Base-by-base conservation (phyloP, 92 coral and sea anemone species). In the Palythoa caribaeorum region DNA sequence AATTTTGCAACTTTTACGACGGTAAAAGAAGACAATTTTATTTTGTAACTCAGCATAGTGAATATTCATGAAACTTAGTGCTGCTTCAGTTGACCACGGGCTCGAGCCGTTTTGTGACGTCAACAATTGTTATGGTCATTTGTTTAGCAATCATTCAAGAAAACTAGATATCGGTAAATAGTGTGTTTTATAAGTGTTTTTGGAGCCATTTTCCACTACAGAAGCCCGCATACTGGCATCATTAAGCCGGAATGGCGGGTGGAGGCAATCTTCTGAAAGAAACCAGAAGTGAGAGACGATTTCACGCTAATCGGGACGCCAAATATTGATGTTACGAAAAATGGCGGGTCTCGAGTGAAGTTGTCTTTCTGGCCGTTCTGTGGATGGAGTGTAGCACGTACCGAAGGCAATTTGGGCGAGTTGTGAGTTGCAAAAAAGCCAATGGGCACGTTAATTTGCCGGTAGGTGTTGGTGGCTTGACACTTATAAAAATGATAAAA, bases 211-310 rank as follows among this genome's bases (percentile, higher is more conserved):
- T 40, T 36, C 52, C 79, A 74, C 59, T 47, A 40, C 57, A 74
- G 20, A 50, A 76, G 63, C 47, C 80, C 63, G n/a, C 47, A 76
- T 37, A 16, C 80, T 76, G 47, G 47, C 80, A 76, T 76, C 80
- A 48, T 76, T 50, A 76, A 38, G 63, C 47, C 57, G n/a, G 47
- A 50, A 76, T 11, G 54, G 9, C 14, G 80, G 80, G 55, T 48
- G 47, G 63, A 76, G 80, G 73, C 44, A 28, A 69, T 9, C 73
- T 16, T 62, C 20, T 62, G 69, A 69, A 69, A 69, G 38, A 69
- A 69, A 69, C 39, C 73, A 28, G 39, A 9, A 28, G 73, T 69
- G 44, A 62, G 20, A 62, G 69, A 16, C 19, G 69, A 62, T 16
- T 62, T 62, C 69, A 62, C 20, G 69, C 21, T 62, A 20, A 62